Base-by-base conservation (phyloP, 1,140 invertebrate genomes). In the Apis florea region DNA sequence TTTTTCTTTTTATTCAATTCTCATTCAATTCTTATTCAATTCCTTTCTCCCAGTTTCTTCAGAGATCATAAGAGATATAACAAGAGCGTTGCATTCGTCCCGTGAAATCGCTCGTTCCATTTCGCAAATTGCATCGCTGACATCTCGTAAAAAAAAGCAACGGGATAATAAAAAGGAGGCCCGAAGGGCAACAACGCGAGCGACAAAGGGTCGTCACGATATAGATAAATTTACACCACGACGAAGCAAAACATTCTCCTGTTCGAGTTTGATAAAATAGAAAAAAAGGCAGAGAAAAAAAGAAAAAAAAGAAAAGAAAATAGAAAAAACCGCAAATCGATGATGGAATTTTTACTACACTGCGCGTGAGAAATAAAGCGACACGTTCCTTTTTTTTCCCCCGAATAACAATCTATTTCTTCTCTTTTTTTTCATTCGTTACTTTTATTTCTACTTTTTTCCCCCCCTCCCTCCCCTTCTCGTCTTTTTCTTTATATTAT, bases 21-120 rank as follows among this genome's bases (percentile, higher is more conserved):
- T 17, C 10, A 19, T 58, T 68, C 71, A n/a, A n/a, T n/a, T n/a
- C n/a, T n/a, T n/a, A n/a, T n/a, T n/a, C n/a, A n/a, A n/a, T n/a
- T 59, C 71, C 12, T 49, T 21, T n/a, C 61, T 31, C 21, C 19
- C 40, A 53, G 5, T 40, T 40, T 40, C 11, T 59, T 64, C 84
- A 24, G 64, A 59, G 83, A 82, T 78, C 63, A 64, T 74, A 64
- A 84, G 78, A 58, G n/a, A 76, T 69, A 70, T 79, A 86, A 85
- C 59, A 74, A 83, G 75, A 79, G 68, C 79, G 64, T 82, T 61
- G 73, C 63, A 49, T 56, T 59, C 26, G 79, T 82, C 54, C 5
- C 31, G 73, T 40, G 63, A 53, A 26, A 54, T 85, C 74, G 49
- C 56, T 15, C 73, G 26, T 58, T 49, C 66, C 59, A 63, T 75